Evolutionary conservation across 1,140 invertebrate species (phyloP).

Genomic region (Antheraea pernyi): DNA sequence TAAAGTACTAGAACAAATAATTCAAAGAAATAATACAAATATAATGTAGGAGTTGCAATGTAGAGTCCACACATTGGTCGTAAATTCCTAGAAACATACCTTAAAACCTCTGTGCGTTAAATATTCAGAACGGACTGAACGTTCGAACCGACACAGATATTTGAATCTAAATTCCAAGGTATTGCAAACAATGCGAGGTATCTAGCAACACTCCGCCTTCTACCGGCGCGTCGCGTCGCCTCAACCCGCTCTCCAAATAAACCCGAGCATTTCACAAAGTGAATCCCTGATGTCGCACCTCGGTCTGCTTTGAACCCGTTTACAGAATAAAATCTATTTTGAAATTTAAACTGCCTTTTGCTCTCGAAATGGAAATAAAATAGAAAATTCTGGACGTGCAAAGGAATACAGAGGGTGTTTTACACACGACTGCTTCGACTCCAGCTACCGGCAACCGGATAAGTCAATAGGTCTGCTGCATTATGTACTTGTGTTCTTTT

Average conservation of each 20-base stretch:
- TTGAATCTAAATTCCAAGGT: conserved; percentile 1
- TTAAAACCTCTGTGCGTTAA: not conserved
- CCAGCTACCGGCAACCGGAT: not conserved
- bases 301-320: conserved; percentile 33
- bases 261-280: conserved; percentile 35
- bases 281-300: conserved; percentile 46
- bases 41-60: no score
- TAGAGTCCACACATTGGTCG: not conserved
- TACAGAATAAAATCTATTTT: conserved; percentile 39
- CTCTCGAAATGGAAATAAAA: not conserved
- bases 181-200: not conserved
- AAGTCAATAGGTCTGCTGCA: not conserved
- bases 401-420: not conserved
- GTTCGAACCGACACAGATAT: not conserved
- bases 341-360: conserved; percentile 38
- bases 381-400: conserved; percentile 1
- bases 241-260: conserved; percentile 28
- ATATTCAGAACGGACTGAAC: not conserved
- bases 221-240: not conserved
- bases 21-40: no score
- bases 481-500: not conserved
- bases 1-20: no score
- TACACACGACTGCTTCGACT: not conserved
- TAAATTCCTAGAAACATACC: not conserved
- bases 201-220: not conserved